A percentile compares a stretch with the other conserved stretches of the same genome.
These are phyloP conservation scores for Callinectes sapidus DNA, from an alignment of 2,888 invertebrate genomes.

Conservation along the genomic window DNA sequence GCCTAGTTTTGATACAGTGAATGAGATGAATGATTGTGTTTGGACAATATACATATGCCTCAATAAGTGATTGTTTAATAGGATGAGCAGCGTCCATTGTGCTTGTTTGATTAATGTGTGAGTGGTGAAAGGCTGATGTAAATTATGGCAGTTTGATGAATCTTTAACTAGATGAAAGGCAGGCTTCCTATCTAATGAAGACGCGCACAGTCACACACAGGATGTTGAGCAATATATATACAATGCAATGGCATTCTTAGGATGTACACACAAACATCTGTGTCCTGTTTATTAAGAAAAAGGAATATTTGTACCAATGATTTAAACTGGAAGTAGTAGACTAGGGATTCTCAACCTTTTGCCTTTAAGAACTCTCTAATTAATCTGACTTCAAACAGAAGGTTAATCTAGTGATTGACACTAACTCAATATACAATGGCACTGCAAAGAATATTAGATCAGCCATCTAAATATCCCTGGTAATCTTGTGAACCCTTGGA, in stretches of 20 bases:
- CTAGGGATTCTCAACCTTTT: too few species aligned
- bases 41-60: neutral
- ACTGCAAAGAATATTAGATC: too few species aligned
- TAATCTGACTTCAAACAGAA: too few species aligned
- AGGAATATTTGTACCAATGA: neutral
- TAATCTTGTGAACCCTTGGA: too few species aligned
- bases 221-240: slow-evolving; percentile 18
- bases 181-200: neutral
- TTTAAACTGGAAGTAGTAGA: slow-evolving; percentile 13
- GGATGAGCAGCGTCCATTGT: neutral
- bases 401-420: too few species aligned
- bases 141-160: neutral
- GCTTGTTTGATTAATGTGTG: neutral
- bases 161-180: neutral
- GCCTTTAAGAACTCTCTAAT: too few species aligned
- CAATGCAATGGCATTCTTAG: neutral
- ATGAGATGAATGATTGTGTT: neutral
- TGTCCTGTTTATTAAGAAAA: neutral
- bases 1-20: neutral
- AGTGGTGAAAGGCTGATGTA: neutral
- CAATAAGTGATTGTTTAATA: neutral
- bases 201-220: neutral
- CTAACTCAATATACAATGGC: too few species aligned
- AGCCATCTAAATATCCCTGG: too few species aligned
- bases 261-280: neutral